A percentile compares a stretch with the other conserved stretches of the same genome.
phyloP scores from a whole-genome alignment of 1,140 invertebrate species.

The Papilio helenus region DNA sequence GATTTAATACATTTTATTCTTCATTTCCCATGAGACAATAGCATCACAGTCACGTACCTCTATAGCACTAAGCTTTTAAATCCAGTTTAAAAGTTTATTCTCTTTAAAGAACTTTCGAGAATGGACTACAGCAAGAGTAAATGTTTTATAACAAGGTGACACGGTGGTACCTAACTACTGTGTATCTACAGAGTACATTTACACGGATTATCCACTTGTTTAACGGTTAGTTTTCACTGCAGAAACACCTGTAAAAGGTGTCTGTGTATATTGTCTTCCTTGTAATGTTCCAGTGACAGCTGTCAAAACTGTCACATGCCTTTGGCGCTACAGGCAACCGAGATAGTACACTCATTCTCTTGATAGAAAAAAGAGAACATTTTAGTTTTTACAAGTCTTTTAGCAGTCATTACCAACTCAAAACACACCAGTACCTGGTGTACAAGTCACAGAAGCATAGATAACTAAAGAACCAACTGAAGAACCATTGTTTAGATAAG shows the following conservation, averaged over 20 bases:
- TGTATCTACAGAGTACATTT: background rate
- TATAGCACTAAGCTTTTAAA: constrained; percentile 17
- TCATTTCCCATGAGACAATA: background rate
- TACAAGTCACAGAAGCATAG: no score
- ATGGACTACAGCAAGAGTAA: background rate
- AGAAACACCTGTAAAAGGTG: background rate
- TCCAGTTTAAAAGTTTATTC: constrained; percentile 4
- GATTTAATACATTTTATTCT: background rate
- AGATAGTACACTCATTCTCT: no score
- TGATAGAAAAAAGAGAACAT: no score
- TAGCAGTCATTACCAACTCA: no score
- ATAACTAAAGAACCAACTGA: no score
- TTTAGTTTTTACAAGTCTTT: no score
- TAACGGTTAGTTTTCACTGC: background rate
- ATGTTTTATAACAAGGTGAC: constrained; percentile 15
- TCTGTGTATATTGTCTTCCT: no score
- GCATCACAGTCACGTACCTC: constrained; percentile 4
- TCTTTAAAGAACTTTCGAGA: background rate
- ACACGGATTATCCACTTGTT: background rate
- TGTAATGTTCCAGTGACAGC: no score
- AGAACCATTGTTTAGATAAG: no score
- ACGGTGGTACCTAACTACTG: background rate
- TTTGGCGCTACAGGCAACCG: no score
- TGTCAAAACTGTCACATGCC: no score
- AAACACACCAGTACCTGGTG: no score